phyloP scores from a whole-genome alignment of 1,140 invertebrate species.

The Atta texana region DNA sequence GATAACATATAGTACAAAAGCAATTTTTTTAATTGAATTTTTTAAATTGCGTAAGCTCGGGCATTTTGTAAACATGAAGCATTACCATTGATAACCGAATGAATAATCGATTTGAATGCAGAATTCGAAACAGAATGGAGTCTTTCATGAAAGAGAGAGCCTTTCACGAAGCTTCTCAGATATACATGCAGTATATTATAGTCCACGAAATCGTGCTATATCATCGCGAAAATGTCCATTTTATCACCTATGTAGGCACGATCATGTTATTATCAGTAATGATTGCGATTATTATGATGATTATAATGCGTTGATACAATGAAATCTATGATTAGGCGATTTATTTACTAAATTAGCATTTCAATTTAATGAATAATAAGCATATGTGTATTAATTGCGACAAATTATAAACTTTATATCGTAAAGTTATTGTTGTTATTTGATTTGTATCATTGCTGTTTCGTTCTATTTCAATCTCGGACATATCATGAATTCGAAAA shows the following conservation, averaged over 20 bases:
- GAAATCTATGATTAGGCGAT: background rate
- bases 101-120: slow-evolving; percentile 52
- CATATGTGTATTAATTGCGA: background rate
- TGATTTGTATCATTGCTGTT: background rate
- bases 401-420: background rate
- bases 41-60: background rate
- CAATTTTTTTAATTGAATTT: background rate
- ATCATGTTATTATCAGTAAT: slow-evolving; percentile 38
- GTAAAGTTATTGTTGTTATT: background rate
- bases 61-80: background rate
- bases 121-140: slow-evolving; percentile 34
- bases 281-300: slow-evolving; percentile 34
- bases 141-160: background rate
- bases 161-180: slow-evolving; percentile 30
- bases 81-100: slow-evolving; percentile 4
- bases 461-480: background rate
- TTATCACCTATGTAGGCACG: slow-evolving; percentile 56
- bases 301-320: background rate
- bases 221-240: slow-evolving; percentile 37
- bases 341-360: slow-evolving; percentile 9
- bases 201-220: slow-evolving; percentile 5
- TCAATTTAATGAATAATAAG: slow-evolving; percentile 20
- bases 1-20: background rate
- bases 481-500: background rate
- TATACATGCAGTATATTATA: slow-evolving; percentile 10